Percentiles rank a stretch among this genome's conserved stretches.
phyloP scores from a whole-genome alignment of 30 jellyfish, hydroid and myxozoan species.

The Aurelia sp. region DNA sequence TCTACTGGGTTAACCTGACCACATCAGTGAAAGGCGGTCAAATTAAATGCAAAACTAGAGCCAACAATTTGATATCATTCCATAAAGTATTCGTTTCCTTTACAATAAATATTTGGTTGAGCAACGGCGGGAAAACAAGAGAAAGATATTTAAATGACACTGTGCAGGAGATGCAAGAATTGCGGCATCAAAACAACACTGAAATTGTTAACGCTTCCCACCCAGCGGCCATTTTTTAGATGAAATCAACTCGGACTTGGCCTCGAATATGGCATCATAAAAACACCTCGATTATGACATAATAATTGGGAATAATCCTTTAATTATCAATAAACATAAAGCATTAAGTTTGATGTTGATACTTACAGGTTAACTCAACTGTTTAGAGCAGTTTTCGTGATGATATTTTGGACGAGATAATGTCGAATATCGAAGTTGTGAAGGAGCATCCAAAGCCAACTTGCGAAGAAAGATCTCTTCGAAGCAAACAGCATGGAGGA shows the following conservation, averaged over 20 bases:
- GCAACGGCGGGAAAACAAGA: slow-evolving; percentile 52
- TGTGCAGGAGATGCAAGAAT: slow-evolving; percentile 55
- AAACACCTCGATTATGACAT: not conserved
- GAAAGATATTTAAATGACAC: slow-evolving; percentile 33
- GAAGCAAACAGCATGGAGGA: slow-evolving; percentile 68
- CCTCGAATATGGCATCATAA: not conserved
- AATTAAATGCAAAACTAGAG: no score
- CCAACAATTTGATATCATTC: no score
- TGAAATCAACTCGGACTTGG: slow-evolving; percentile 1
- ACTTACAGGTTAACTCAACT: not conserved
- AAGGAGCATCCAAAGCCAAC: slow-evolving; percentile 66
- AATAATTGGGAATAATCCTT: not conserved
- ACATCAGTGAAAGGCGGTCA: not conserved
- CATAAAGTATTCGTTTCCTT: no score
- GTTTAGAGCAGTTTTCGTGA: not conserved
- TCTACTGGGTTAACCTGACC: not conserved
- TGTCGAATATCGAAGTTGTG: slow-evolving; percentile 59
- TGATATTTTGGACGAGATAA: not conserved
- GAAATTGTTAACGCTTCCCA: not conserved
- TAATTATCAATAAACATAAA: not conserved
- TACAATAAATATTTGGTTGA: not conserved
- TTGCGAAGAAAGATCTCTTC: slow-evolving; percentile 43
- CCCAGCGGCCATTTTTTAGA: slow-evolving; percentile 51
- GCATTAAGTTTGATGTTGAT: not conserved
- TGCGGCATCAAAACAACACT: slow-evolving; percentile 23